Percentiles rank a stretch among this genome's conserved stretches.
Conservation (phyloP, 2,113 vertebrate genomes). For the Forbesichthys agassizii region DNA sequence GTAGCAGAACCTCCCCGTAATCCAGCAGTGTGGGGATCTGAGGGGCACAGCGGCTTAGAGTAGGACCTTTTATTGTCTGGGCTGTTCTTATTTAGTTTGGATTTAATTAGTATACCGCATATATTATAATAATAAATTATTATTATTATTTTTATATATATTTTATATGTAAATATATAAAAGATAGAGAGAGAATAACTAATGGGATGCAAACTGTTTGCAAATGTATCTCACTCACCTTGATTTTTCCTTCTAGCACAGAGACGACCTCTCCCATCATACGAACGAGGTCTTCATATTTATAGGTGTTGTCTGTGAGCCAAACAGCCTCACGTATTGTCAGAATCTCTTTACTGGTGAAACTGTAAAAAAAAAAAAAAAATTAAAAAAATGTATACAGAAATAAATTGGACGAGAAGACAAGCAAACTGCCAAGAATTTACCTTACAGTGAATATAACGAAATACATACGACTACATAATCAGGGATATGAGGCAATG, state of each 20-base stretch:
- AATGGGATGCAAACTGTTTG: background rate
- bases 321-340: conserved; percentile 97
- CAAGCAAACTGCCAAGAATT: too few relatives aligned
- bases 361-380: conserved; percentile 42
- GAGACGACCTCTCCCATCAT: conserved; percentile 98
- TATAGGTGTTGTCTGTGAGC: conserved; percentile 98
- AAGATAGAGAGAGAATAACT: background rate
- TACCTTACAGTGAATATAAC: too few relatives aligned
- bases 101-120: too few relatives aligned
- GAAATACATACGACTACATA: too few relatives aligned
- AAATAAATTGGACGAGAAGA: too few relatives aligned
- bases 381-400: background rate
- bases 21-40: conserved; percentile 91
- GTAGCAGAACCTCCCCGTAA: conserved; percentile 88
- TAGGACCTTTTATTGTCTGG: too few relatives aligned
- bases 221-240: conserved; percentile 74
- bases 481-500: too few relatives aligned
- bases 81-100: too few relatives aligned
- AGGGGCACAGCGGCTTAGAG: background rate
- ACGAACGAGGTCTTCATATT: conserved; percentile 95
- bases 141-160: background rate
- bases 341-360: conserved; percentile 95
- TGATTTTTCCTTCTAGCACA: conserved; percentile 90
- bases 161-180: background rate
- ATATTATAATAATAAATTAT: background rate